phyloP scores from a whole-genome alignment of 2,113 vertebrate species.

The Perca schrenkii region DNA sequence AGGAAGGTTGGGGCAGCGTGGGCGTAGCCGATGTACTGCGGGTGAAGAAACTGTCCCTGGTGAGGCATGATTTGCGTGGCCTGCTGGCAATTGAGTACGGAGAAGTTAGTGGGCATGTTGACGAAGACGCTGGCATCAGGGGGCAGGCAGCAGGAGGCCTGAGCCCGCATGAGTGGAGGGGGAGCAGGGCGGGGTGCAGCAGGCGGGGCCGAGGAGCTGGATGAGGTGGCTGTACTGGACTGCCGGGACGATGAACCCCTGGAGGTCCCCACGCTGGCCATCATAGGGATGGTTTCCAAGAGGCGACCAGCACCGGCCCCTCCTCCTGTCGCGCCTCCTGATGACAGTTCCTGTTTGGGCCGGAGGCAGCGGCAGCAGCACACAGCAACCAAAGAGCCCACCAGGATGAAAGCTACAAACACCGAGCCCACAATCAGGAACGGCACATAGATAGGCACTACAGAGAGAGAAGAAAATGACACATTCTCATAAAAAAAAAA shows the following conservation, averaged over 20 bases:
- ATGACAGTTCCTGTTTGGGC: slow-evolving; percentile 96
- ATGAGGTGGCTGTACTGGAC: slow-evolving; percentile 96
- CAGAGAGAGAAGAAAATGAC: slow-evolving; percentile 47
- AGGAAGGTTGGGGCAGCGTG: slow-evolving; percentile 89
- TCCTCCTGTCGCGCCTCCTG: slow-evolving; percentile 81
- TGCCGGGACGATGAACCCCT: slow-evolving; percentile 95
- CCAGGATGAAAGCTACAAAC: slow-evolving; percentile 95
- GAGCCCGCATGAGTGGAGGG: slow-evolving; percentile 88
- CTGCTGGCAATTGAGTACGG: slow-evolving; percentile 97
- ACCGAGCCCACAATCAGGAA: slow-evolving; percentile 98
- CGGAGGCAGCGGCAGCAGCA: slow-evolving; percentile 97
- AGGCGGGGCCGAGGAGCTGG: slow-evolving; percentile 94
- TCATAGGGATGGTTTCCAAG: slow-evolving; percentile 98
- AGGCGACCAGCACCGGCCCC: slow-evolving; percentile 84
- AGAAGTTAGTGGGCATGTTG: slow-evolving; percentile 99
- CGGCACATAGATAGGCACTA: slow-evolving; percentile 98
- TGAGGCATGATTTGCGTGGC: slow-evolving; percentile 97
- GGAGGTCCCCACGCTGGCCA: slow-evolving; percentile 91
- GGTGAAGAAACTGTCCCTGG: slow-evolving; percentile 95
- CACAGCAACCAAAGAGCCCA: slow-evolving; percentile 94
- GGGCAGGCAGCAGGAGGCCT: slow-evolving; percentile 94
- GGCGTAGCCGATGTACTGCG: slow-evolving; percentile 93
- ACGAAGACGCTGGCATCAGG: slow-evolving; percentile 94
- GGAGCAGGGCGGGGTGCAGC: slow-evolving; percentile 85
- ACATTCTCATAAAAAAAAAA: neutral